Percentiles rank a stretch among this genome's conserved stretches.
These are phyloP conservation scores for Meda fulgida DNA, from an alignment of 2,797 vertebrate genomes.

Conservation along the genomic window DNA sequence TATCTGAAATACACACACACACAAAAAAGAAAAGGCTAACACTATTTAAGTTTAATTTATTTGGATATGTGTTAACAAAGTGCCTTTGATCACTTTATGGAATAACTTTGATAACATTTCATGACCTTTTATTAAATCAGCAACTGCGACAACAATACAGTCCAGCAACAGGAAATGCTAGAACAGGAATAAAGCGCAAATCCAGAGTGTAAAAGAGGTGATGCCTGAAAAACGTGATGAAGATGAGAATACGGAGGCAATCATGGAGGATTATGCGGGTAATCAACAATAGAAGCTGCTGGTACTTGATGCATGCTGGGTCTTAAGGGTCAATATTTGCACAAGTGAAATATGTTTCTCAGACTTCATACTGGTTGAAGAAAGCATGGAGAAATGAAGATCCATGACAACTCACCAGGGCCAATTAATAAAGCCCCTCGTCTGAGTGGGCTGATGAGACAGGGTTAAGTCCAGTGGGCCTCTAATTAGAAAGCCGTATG, in stretches of 20 bases:
- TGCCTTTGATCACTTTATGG: background rate
- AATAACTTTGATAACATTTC: background rate
- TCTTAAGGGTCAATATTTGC: conserved; percentile 71
- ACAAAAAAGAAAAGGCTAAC: background rate
- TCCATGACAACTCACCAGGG: conserved; percentile 73
- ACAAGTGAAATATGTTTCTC: conserved; percentile 64
- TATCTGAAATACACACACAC: background rate
- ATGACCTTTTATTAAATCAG: background rate
- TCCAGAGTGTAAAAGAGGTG: background rate
- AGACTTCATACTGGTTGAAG: conserved; percentile 62
- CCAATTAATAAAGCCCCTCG: conserved; percentile 75
- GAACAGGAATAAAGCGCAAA: background rate
- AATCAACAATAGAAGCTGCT: conserved; percentile 11
- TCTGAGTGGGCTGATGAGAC: conserved; percentile 74
- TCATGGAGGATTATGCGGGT: conserved; percentile 37
- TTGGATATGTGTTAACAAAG: background rate
- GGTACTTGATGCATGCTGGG: conserved; percentile 29
- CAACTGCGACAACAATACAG: background rate
- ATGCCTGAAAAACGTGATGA: conserved; percentile 38
- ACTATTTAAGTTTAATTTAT: background rate
- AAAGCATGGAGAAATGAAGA: conserved; percentile 69
- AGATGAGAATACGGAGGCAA: conserved; percentile 64
- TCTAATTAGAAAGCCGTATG: conserved; percentile 76
- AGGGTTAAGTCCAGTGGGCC: conserved; percentile 74
- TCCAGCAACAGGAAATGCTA: background rate